These are phyloP conservation scores for Lepidurus arcticus DNA, from an alignment of 1,140 invertebrate species.

Conservation along the genomic window DNA sequence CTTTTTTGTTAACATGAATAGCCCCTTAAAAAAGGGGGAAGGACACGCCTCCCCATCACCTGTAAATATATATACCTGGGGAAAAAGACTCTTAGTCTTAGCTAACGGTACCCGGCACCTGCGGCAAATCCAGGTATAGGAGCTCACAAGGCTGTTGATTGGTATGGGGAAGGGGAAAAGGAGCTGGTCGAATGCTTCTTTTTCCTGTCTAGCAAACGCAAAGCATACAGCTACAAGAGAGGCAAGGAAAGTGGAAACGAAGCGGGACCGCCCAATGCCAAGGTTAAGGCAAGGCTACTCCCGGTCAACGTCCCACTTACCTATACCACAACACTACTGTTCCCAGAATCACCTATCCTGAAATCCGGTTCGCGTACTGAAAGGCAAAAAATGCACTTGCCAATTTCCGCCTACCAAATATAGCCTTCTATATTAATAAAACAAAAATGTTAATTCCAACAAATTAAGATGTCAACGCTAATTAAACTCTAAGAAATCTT, in stretches of 20 bases:
- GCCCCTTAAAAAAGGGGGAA: background rate
- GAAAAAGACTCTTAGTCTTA: too few species aligned
- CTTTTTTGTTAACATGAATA: background rate
- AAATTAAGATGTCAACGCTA: too few species aligned
- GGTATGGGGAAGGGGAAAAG: too few species aligned
- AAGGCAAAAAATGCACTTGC: background rate
- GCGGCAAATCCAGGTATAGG: too few species aligned
- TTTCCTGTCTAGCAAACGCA: background rate
- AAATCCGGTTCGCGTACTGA: background rate
- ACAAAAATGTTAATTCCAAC: background rate
- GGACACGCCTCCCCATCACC: background rate
- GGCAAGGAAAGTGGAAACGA: conserved; percentile 13
- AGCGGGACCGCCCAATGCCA: conserved; percentile 11
- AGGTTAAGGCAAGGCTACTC: conserved; percentile 18
- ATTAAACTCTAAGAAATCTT: too few species aligned
- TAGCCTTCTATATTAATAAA: background rate
- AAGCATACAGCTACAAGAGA: background rate
- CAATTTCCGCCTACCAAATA: background rate
- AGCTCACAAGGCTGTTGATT: too few species aligned
- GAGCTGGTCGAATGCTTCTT: too few species aligned
- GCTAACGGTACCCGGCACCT: too few species aligned
- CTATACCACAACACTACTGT: conserved; percentile 3
- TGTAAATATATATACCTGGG: background rate
- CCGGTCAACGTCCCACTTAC: background rate
- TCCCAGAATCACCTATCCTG: conserved; percentile 1